Evolutionary conservation across 2,888 invertebrate genomes (phyloP).

Genomic region (Liodrosophila aerea): DNA sequence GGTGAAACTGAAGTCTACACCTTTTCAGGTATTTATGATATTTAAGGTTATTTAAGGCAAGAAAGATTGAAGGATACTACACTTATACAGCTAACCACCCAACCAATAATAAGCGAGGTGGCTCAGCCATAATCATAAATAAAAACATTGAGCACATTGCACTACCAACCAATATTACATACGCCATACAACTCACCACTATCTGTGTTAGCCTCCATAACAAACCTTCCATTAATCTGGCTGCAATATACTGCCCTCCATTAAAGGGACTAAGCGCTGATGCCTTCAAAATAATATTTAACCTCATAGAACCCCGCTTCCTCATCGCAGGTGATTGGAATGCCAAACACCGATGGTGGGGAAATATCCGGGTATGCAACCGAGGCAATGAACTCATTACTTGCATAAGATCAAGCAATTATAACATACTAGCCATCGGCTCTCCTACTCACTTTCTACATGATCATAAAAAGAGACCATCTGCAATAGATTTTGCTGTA

Average conservation of each 20-base stretch:
- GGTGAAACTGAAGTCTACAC: no score
- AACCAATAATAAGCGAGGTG: background rate
- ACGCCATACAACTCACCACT: background rate
- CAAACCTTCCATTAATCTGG: background rate
- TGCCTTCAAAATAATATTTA: background rate
- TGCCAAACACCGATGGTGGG: conserved; percentile 2
- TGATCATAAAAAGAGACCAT: conserved; percentile 3
- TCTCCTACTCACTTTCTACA: conserved; percentile 3
- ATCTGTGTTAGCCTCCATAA: background rate
- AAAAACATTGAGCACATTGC: background rate
- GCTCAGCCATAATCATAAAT: background rate
- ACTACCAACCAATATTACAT: background rate
- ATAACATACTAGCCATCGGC: background rate
- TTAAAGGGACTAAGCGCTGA: background rate
- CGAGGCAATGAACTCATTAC: background rate
- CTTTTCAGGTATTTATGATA: no score
- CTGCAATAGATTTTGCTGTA: conserved; percentile 12
- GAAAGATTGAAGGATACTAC: no score
- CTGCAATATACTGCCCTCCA: background rate
- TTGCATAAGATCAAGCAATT: background rate
- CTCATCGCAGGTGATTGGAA: conserved; percentile 4
- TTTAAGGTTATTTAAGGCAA: no score
- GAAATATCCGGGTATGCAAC: background rate
- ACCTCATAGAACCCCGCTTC: background rate
- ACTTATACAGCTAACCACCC: no score